Base-by-base conservation (phyloP, 2,113 vertebrate genomes). In the Bujurquina vittata region DNA sequence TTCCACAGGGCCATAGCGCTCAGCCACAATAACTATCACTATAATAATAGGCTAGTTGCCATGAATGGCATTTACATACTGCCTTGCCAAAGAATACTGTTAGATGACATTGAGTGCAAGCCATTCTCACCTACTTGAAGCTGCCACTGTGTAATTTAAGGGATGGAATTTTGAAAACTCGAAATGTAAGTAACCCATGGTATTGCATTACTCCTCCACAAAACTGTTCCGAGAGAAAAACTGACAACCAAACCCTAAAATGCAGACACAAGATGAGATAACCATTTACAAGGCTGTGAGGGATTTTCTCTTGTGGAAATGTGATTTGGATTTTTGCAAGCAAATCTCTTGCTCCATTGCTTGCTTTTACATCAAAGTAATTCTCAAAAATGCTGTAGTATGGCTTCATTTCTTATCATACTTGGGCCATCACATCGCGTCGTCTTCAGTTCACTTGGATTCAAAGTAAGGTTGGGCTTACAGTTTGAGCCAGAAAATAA, bases 1-100 rank as follows among this genome's bases (percentile, higher is more conserved):
- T 90, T 93, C 93, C 88, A 89, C 79, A 57, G 60, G 73, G 56
- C 77, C 56, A 57, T 12, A 79, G 81, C 55, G 82, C 83, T 84
- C 10, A 18, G 80, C 86, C 92, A 84, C 86, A 91, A 77, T 58
- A 77, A 81, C 77, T 54, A 82, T 77, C 78, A 23, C 87, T 84
- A 82, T 91, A 92, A 92, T 92, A 82, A 89, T 33, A 65, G 85
- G 83, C 81, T 52, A 57, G 56, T 15, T 22, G 46, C 56, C 56
- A 77, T 59, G 20, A 89, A 77, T 84, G 84, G 79, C 62, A 91
- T 85, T 82, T 55, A 57, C 63, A 87, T 37, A 56, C 18, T 6
- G 10, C 8, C 33, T 37, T 49, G 82, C 78, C 89, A 90, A 85
- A 77, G 60, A 80, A 26, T 40, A 43, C 18, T 23, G 31, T 84